Evolutionary conservation across 2,888 invertebrate species (phyloP).

Genomic region (Drosophila tanythrix): DNA sequence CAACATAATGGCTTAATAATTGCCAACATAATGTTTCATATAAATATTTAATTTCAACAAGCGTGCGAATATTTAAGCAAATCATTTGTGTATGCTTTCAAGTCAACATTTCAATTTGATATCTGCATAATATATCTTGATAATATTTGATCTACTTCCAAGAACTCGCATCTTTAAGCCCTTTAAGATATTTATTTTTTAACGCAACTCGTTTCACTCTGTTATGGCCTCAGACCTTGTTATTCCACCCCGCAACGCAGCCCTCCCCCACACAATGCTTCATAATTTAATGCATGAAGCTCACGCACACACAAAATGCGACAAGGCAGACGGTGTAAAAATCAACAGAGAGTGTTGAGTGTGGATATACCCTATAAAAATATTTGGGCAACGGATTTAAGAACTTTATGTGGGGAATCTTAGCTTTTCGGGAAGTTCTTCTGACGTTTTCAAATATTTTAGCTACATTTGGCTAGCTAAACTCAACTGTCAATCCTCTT

Average conservation of each 20-base stretch:
- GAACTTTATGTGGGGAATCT: neutral
- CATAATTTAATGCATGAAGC: constrained; percentile 72
- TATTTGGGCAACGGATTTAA: neutral
- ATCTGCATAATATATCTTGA: neutral
- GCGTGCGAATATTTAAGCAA: neutral
- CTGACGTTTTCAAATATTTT: neutral
- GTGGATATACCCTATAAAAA: constrained; percentile 28
- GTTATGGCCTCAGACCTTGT: constrained; percentile 33
- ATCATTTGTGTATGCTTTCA: neutral
- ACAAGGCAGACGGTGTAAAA: constrained; percentile 26
- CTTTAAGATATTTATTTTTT: constrained; percentile 32
- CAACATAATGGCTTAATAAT: neutral
- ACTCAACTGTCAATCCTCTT: neutral
- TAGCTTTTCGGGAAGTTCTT: neutral
- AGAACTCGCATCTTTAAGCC: constrained; percentile 33
- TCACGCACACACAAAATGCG: constrained; percentile 55
- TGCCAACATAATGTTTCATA: neutral
- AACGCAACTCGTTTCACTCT: constrained; percentile 53
- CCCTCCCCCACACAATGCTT: constrained; percentile 8
- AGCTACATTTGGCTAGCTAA: neutral
- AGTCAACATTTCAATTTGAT: neutral
- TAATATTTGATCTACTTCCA: neutral
- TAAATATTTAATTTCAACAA: constrained; percentile 2
- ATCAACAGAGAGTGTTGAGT: neutral
- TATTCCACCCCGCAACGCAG: neutral